A percentile compares a stretch with the other conserved stretches of the same genome.
Conservation (phyloP, 2,888 invertebrate species). For the Empis stercorea region DNA sequence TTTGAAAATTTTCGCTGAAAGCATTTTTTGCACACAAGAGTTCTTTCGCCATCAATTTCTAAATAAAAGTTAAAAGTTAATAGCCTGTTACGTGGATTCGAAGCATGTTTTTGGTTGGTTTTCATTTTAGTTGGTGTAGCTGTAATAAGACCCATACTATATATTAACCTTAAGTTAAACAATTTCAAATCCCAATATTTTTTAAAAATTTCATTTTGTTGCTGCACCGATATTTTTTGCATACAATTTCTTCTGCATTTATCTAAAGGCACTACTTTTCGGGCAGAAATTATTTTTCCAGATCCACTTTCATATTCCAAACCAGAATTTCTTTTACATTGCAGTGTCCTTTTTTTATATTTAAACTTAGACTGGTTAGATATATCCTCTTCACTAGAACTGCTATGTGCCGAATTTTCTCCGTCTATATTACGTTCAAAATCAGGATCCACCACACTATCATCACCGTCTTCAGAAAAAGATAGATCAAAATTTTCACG, state of each 20-base stretch:
- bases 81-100: background rate
- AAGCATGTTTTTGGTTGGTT: background rate
- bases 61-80: background rate
- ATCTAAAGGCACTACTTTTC: background rate
- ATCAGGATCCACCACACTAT: no score
- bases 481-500: no score
- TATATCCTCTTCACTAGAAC: no score
- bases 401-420: no score
- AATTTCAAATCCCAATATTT: background rate
- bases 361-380: no score
- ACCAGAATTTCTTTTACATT: no score
- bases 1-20: background rate
- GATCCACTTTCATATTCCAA: no score
- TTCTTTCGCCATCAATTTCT: background rate
- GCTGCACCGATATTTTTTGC: background rate
- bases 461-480: no score
- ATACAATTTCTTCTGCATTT: background rate
- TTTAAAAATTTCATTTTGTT: background rate
- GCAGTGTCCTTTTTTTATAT: no score
- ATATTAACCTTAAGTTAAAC: background rate
- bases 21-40: background rate
- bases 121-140: background rate
- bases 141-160: background rate
- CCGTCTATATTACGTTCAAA: no score
- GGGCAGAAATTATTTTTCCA: background rate